Evolutionary conservation across 2,797 vertebrate genomes (phyloP).

Genomic region (Sparidentex hasta): DNA sequence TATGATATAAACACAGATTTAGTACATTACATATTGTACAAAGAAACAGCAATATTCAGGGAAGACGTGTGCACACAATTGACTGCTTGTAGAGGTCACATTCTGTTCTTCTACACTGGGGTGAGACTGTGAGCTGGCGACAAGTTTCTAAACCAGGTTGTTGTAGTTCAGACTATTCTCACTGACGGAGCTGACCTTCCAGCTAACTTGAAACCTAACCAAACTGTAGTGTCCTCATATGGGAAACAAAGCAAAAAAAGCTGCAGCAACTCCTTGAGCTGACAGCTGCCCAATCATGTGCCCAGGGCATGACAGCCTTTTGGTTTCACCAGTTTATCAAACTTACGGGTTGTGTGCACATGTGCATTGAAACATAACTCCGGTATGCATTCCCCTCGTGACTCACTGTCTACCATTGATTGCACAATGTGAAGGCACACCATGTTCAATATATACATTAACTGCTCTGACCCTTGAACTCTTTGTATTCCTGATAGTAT

Average conservation of each 20-base stretch:
- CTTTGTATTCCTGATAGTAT: conserved; percentile 8
- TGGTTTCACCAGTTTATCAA: conserved; percentile 4
- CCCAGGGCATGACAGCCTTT: conserved; percentile 3
- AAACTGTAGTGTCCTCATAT: not conserved
- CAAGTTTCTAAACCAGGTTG: conserved; percentile 25
- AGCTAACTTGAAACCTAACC: conserved; percentile 12
- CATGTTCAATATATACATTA: conserved; percentile 16
- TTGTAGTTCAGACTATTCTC: conserved; percentile 12
- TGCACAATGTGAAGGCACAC: conserved; percentile 43
- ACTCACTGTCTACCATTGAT: conserved; percentile 31
- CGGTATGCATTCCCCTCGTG: conserved; percentile 6
- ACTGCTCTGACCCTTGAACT: conserved; percentile 7
- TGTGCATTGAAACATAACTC: conserved; percentile 49
- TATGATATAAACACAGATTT: conserved; percentile 25
- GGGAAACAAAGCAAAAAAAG: conserved; percentile 10
- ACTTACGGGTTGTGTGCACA: conserved; percentile 20
- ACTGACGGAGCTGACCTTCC: not conserved
- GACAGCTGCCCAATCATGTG: conserved; percentile 5
- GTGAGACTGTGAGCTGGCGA: conserved; percentile 1
- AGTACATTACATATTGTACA: conserved; percentile 54
- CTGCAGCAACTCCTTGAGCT: conserved; percentile 4
- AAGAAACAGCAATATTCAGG: conserved; percentile 56
- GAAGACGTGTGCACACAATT: conserved; percentile 33
- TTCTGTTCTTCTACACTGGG: conserved; percentile 12
- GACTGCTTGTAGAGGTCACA: conserved; percentile 40